Conservation (phyloP, 2,113 vertebrate species). For the Halichoerus grypus region DNA sequence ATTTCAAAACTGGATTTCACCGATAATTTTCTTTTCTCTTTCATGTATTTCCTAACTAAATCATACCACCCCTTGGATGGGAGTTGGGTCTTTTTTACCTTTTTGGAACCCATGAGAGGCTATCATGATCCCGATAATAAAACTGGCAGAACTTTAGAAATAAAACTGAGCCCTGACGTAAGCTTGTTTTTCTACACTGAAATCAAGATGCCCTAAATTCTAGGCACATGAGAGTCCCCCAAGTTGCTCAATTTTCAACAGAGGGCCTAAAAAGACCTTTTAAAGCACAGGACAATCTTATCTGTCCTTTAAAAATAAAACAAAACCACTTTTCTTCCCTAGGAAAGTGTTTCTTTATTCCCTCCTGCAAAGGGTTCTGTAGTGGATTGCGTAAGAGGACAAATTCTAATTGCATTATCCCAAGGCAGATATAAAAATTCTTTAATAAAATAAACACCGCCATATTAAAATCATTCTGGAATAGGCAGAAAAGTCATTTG, state of each 20-base stretch:
- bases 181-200: not conserved
- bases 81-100: not conserved
- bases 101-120: not conserved
- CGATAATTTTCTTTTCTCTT: not conserved
- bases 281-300: not conserved
- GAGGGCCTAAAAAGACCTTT: not conserved
- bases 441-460: constrained; percentile 66
- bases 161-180: not conserved
- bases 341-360: not conserved
- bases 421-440: constrained; percentile 62
- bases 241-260: not conserved
- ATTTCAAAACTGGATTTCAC: not conserved
- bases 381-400: not conserved
- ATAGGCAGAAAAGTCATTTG: constrained; percentile 64
- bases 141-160: not conserved
- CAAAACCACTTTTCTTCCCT: not conserved
- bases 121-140: not conserved
- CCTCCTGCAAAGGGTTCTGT: not conserved
- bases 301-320: constrained; percentile 11
- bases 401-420: constrained; percentile 56
- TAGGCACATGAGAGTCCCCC: not conserved
- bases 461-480: constrained; percentile 70
- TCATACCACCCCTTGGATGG: not conserved
- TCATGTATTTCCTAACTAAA: not conserved
- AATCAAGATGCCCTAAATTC: not conserved